phyloP scores from a whole-genome alignment of 2,797 vertebrate genomes.

The Tapirus indicus region DNA sequence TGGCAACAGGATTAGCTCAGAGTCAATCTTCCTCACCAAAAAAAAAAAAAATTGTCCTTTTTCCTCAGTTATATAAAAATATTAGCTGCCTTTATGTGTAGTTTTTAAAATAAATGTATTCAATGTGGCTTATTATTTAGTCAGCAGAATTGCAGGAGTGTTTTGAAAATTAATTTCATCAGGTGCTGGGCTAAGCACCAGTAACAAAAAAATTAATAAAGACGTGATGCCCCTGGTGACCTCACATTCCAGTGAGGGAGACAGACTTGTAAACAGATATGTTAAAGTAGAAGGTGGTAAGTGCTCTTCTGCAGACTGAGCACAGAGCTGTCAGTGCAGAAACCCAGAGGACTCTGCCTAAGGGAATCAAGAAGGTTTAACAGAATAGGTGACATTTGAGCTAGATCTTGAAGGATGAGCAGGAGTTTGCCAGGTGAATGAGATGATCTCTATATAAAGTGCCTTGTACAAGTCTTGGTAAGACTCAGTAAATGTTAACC shows the following conservation, averaged over 20 bases:
- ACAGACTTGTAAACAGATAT: slow-evolving; percentile 66
- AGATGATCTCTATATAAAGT: slow-evolving; percentile 78
- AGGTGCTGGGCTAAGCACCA: background rate
- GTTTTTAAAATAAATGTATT: slow-evolving; percentile 20
- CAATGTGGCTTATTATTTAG: background rate
- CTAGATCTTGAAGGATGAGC: slow-evolving; percentile 77
- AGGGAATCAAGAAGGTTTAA: slow-evolving; percentile 66
- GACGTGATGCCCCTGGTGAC: slow-evolving; percentile 17
- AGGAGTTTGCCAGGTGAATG: slow-evolving; percentile 74
- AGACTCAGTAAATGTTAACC: slow-evolving; percentile 68
- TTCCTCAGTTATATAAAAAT: slow-evolving; percentile 51
- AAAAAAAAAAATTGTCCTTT: background rate
- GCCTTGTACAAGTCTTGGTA: slow-evolving; percentile 50
- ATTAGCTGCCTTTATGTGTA: background rate
- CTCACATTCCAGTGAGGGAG: slow-evolving; percentile 41
- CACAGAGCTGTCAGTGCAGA: slow-evolving; percentile 66
- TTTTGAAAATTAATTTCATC: slow-evolving; percentile 54
- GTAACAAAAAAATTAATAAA: slow-evolving; percentile 22
- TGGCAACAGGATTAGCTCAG: too few species aligned
- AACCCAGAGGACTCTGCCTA: slow-evolving; percentile 48
- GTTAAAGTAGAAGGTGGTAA: slow-evolving; percentile 72
- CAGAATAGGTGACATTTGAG: slow-evolving; percentile 80
- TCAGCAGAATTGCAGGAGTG: slow-evolving; percentile 5
- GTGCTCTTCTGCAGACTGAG: slow-evolving; percentile 64
- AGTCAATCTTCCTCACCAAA: too few species aligned